These are phyloP conservation scores for Empidonax traillii DNA, from an alignment of 2,113 vertebrate species.

Conservation along the genomic window DNA sequence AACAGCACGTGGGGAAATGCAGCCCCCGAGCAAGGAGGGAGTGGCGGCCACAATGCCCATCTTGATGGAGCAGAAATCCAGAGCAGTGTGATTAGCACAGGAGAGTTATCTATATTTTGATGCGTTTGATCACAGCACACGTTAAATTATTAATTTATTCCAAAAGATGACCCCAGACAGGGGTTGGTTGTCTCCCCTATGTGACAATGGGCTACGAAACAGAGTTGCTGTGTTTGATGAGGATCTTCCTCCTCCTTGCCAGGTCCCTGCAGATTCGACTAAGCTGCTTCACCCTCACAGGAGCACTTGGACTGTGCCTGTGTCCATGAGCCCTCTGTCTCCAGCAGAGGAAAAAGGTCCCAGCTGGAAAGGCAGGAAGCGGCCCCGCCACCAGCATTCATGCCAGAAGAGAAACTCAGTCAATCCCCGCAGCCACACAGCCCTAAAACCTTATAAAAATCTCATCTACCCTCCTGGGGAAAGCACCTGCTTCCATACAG, in stretches of 20 bases:
- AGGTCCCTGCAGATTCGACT: not conserved
- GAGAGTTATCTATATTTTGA: not conserved
- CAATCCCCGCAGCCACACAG: conserved; percentile 13
- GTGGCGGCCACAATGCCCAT: fast-evolving
- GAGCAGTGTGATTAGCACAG: not conserved
- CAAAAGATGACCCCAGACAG: not conserved
- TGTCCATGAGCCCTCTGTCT: not conserved
- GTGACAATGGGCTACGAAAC: not conserved
- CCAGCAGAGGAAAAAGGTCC: not conserved
- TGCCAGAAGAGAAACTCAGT: not conserved
- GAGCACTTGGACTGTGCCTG: not conserved
- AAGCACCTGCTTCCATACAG: not conserved
- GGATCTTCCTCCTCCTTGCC: not conserved
- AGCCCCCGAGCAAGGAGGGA: not conserved
- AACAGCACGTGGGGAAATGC: not conserved
- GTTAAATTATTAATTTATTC: not conserved
- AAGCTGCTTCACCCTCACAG: not conserved
- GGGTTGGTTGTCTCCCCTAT: fast-evolving
- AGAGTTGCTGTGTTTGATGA: not conserved
- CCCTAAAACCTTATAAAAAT: not conserved
- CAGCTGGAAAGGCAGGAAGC: conserved; percentile 28
- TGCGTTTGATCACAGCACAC: not conserved
- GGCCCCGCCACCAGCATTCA: fast-evolving
- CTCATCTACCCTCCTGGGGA: not conserved
- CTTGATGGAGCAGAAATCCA: not conserved